Evolutionary conservation across 2,888 invertebrate genomes (phyloP).

Genomic region (Rosalia funebris): DNA sequence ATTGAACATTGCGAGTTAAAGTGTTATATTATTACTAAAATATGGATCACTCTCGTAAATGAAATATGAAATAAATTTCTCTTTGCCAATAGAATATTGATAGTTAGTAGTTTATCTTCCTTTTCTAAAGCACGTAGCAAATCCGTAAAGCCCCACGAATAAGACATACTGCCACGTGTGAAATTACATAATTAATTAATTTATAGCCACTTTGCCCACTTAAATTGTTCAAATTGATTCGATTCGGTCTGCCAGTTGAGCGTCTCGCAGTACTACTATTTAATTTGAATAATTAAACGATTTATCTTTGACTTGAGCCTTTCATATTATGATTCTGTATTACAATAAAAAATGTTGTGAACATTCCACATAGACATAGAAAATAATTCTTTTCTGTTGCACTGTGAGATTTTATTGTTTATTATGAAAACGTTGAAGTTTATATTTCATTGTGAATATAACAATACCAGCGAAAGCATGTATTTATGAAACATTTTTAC

Average conservation of each 20-base stretch:
- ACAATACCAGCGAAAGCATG: constrained; percentile 25
- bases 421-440: constrained; percentile 4
- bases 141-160: neutral
- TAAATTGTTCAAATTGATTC: constrained; percentile 30
- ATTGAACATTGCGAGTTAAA: too few relatives aligned
- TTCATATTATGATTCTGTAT: constrained; percentile 16
- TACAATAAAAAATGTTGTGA: constrained; percentile 24
- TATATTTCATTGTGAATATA: constrained; percentile 17
- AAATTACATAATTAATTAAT: constrained; percentile 26
- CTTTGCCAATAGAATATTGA: too few relatives aligned
- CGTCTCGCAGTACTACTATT: constrained; percentile 18
- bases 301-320: constrained; percentile 19
- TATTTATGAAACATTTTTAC: constrained; percentile 12
- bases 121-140: neutral
- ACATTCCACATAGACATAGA: constrained; percentile 12
- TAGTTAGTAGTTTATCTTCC: too few relatives aligned
- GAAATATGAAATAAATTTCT: too few relatives aligned
- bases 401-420: constrained; percentile 20
- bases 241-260: constrained; percentile 20
- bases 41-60: too few relatives aligned
- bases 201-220: constrained; percentile 20
- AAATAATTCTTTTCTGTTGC: constrained; percentile 13
- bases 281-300: constrained; percentile 25
- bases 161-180: constrained; percentile 14
- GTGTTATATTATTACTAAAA: too few relatives aligned